These are phyloP conservation scores for Phalacrocorax aristotelis DNA, from an alignment of 2,113 vertebrate species.

Conservation along the genomic window DNA sequence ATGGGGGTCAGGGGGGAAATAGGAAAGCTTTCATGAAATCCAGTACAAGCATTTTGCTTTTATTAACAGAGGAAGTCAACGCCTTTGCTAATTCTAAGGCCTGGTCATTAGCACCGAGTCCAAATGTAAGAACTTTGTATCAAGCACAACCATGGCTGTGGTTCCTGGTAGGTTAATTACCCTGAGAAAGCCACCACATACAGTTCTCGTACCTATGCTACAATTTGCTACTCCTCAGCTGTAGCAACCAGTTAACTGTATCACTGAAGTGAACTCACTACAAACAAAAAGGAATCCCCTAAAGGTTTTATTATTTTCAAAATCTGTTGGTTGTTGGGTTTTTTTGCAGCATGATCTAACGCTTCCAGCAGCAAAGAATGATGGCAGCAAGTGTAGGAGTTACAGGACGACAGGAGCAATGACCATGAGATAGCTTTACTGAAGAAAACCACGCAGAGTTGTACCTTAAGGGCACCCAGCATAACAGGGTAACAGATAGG, in stretches of 20 bases:
- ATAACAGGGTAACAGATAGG: neutral
- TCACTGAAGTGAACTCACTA: neutral
- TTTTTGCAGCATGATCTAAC: neutral
- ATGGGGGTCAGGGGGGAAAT: neutral
- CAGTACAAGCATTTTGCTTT: neutral
- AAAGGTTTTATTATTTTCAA: neutral
- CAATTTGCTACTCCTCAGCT: neutral
- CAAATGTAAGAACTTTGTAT: neutral
- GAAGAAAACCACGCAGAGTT: neutral
- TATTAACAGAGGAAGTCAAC: neutral
- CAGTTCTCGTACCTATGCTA: rapidly evolving
- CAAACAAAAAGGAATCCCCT: neutral
- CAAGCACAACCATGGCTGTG: neutral
- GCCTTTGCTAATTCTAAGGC: neutral
- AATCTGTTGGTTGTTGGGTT: too few relatives aligned
- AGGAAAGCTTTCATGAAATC: neutral
- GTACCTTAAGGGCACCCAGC: neutral
- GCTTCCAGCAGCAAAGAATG: neutral
- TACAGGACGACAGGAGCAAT: neutral
- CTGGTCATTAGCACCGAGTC: neutral
- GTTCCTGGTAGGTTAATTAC: rapidly evolving
- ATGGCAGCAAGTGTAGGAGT: neutral
- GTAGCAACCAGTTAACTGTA: neutral
- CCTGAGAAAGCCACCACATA: neutral
- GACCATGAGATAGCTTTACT: neutral